These are phyloP conservation scores for Drosophila pegasa DNA, from an alignment of 2,888 invertebrate genomes.

Conservation along the genomic window DNA sequence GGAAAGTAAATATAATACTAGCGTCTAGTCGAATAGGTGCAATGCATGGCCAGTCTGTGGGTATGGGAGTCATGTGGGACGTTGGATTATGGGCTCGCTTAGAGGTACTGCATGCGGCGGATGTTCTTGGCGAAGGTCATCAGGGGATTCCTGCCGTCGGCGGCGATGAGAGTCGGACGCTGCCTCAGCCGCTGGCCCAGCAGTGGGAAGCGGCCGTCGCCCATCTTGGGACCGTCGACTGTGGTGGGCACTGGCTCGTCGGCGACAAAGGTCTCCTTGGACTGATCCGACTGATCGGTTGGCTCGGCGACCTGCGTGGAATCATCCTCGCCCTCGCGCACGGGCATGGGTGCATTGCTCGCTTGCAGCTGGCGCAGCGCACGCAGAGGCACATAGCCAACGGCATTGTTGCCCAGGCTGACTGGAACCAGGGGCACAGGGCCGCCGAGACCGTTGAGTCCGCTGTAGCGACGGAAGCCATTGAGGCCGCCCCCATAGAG, in stretches of 20 bases:
- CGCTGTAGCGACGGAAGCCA: neutral
- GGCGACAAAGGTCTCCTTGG: neutral
- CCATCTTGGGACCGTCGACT: neutral
- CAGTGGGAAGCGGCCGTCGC: slow-evolving; percentile 9
- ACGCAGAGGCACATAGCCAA: slow-evolving; percentile 66
- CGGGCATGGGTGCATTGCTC: neutral
- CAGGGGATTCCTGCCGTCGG: slow-evolving; percentile 42
- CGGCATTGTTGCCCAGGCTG: slow-evolving; percentile 57
- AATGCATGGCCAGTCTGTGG: neutral
- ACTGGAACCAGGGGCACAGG: slow-evolving; percentile 61
- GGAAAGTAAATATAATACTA: neutral
- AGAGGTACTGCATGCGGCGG: slow-evolving; percentile 56
- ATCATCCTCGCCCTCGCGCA: slow-evolving; percentile 42
- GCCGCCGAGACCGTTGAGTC: neutral
- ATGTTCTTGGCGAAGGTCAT: slow-evolving; percentile 60
- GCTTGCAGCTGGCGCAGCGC: slow-evolving; percentile 43
- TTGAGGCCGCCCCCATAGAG: slow-evolving; percentile 22
- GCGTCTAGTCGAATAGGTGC: slow-evolving; percentile 1
- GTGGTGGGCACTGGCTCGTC: neutral
- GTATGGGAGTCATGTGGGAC: neutral
- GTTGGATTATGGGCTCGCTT: neutral
- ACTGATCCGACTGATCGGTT: slow-evolving; percentile 2
- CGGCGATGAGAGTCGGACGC: slow-evolving; percentile 10
- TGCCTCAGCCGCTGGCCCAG: slow-evolving; percentile 42
- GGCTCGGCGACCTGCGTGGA: neutral